These are phyloP conservation scores for Listrodromus nycthemerus DNA, from an alignment of 2,888 invertebrate species.

Conservation along the genomic window DNA sequence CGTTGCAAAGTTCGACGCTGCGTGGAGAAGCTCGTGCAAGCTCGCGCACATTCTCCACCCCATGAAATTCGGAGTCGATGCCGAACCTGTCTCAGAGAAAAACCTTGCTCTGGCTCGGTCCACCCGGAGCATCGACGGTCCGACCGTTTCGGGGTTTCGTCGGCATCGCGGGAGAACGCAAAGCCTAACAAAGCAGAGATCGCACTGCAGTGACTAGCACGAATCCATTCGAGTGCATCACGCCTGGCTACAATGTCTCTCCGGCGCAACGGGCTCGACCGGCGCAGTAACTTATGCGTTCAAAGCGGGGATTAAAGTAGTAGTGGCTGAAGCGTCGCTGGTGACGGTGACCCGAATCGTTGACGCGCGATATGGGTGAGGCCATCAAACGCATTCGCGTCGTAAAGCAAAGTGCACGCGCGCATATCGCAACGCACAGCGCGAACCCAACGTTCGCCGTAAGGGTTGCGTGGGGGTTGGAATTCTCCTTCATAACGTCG, in stretches of 20 bases:
- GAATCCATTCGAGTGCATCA: slow-evolving; percentile 46
- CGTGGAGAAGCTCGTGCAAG: background rate
- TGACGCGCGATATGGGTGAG: slow-evolving; percentile 17
- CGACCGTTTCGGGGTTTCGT: slow-evolving; percentile 3
- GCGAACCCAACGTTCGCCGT: background rate
- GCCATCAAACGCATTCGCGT: slow-evolving; percentile 52
- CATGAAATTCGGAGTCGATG: slow-evolving; percentile 48
- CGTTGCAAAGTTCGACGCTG: slow-evolving; percentile 18
- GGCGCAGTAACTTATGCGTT: background rate
- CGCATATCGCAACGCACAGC: background rate
- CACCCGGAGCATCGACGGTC: background rate
- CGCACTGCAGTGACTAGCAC: background rate
- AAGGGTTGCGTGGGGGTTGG: background rate
- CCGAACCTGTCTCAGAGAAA: slow-evolving; percentile 8
- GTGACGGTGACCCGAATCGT: slow-evolving; percentile 38
- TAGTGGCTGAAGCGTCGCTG: background rate
- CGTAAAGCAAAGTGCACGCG: slow-evolving; percentile 46
- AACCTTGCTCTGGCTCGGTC: background rate
- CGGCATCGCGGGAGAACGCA: background rate
- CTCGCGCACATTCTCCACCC: slow-evolving; percentile 18
- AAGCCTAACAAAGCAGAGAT: background rate
- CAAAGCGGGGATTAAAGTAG: slow-evolving; percentile 5
- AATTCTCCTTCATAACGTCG: slow-evolving; percentile 21
- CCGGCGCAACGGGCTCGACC: background rate
- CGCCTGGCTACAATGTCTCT: slow-evolving; percentile 20